Percentiles rank a stretch among this genome's conserved stretches.
These are phyloP conservation scores for Leuctra nigra DNA, from an alignment of 2,888 invertebrate genomes.

Conservation along the genomic window DNA sequence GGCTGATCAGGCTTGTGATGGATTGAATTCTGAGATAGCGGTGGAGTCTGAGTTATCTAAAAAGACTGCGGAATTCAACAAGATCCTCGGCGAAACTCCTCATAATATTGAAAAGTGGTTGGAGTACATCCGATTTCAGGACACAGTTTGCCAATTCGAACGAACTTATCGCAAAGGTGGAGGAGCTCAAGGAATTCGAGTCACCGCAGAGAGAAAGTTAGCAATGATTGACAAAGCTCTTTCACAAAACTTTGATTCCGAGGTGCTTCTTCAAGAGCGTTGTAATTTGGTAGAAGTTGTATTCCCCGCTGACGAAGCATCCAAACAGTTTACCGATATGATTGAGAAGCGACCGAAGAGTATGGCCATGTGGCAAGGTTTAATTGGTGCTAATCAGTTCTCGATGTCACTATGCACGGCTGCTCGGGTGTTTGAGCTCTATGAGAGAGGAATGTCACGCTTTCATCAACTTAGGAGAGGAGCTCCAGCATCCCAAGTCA, in stretches of 20 bases:
- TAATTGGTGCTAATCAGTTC: not conserved
- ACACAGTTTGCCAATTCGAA: constrained; percentile 42
- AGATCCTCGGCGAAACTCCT: constrained; percentile 44
- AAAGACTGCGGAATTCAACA: constrained; percentile 49
- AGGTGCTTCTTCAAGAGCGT: constrained; percentile 45
- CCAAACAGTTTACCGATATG: constrained; percentile 42
- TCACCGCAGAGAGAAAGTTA: constrained; percentile 48
- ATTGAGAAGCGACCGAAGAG: constrained; percentile 37
- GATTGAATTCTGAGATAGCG: not conserved
- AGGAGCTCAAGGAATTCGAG: constrained; percentile 31
- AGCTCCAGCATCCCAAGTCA: constrained; percentile 7
- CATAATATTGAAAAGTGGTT: constrained; percentile 52
- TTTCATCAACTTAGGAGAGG: constrained; percentile 25
- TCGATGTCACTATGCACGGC: constrained; percentile 43
- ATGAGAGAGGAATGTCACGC: constrained; percentile 35
- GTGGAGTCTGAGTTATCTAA: constrained; percentile 44
- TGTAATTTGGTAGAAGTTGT: constrained; percentile 44
- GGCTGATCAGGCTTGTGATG: not conserved
- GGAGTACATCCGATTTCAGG: constrained; percentile 52
- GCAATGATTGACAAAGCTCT: constrained; percentile 56
- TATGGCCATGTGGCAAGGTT: constrained; percentile 5
- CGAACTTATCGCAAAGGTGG: constrained; percentile 41
- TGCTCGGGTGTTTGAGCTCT: constrained; percentile 50
- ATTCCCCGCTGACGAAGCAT: constrained; percentile 51
- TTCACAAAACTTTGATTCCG: constrained; percentile 47